Evolutionary conservation across 2,888 invertebrate species (phyloP).

Genomic region (Panzeria rudis): DNA sequence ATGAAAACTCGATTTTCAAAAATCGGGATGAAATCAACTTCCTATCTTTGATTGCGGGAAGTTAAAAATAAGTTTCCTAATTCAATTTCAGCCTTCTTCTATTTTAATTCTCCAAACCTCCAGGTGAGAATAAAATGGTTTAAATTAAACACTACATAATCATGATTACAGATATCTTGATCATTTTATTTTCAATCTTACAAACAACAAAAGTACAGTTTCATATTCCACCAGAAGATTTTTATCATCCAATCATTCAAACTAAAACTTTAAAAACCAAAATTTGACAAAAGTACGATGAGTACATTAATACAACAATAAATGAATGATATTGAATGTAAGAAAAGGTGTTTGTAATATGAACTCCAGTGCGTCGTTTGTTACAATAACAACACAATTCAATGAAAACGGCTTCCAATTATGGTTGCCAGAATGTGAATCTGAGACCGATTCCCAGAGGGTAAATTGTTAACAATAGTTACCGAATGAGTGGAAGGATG

Average conservation of each 20-base stretch:
- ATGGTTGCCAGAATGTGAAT: conserved; percentile 58
- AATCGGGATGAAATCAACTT: too few species aligned
- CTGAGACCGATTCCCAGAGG: conserved; percentile 60
- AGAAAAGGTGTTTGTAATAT: conserved; percentile 68
- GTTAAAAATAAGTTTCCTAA: neutral
- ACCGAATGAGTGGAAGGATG: conserved; percentile 29
- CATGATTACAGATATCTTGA: conserved; percentile 39
- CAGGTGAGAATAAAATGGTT: conserved; percentile 40
- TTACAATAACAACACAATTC: conserved; percentile 49
- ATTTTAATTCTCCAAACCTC: neutral
- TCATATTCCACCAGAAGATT: conserved; percentile 59
- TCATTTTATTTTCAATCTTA: neutral
- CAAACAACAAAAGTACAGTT: conserved; percentile 64
- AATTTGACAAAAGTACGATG: conserved; percentile 25
- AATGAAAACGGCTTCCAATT: conserved; percentile 67
- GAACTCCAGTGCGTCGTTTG: conserved; percentile 51
- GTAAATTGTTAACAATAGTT: conserved; percentile 58
- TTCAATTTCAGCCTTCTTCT: too few species aligned
- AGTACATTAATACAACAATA: neutral
- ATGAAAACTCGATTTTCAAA: too few species aligned
- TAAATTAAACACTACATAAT: conserved; percentile 28
- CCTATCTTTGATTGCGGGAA: too few species aligned
- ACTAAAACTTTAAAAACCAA: conserved; percentile 34
- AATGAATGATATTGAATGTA: conserved; percentile 5
- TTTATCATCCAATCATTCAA: conserved; percentile 44